Evolutionary conservation across 2,888 invertebrate genomes (phyloP).

Genomic region (Pherbina coryleti): DNA sequence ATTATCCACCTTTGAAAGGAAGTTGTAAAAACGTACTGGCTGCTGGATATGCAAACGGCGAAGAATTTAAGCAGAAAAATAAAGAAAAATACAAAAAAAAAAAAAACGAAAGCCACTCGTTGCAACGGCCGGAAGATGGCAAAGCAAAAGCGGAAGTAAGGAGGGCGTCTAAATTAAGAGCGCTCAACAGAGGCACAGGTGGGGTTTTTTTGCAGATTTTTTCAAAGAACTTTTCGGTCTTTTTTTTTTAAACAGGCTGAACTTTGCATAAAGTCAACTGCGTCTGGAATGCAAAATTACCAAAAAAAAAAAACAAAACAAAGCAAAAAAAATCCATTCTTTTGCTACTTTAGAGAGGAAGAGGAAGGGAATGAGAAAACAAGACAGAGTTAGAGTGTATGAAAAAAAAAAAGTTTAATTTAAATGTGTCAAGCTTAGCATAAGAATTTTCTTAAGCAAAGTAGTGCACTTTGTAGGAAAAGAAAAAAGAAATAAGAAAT

Average conservation of each 20-base stretch:
- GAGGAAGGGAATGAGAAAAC: too few species aligned
- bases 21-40: background rate
- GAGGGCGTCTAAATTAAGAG: background rate
- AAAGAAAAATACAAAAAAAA: background rate
- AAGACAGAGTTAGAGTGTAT: too few species aligned
- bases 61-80: background rate
- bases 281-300: background rate
- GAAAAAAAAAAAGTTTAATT: background rate
- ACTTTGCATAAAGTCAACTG: background rate
- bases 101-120: background rate
- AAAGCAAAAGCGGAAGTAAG: background rate
- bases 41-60: background rate
- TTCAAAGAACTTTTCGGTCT: background rate
- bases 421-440: slow-evolving; percentile 10
- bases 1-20: background rate
- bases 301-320: too few species aligned
- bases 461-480: background rate
- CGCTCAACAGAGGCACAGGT: background rate
- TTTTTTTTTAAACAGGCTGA: background rate
- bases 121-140: background rate
- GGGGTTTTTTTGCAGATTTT: too few species aligned
- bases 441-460: background rate
- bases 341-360: background rate
- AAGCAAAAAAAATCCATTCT: background rate
- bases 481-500: background rate